phyloP scores from a whole-genome alignment of 2,797 vertebrate species.

The Mormyrops attenuatus region DNA sequence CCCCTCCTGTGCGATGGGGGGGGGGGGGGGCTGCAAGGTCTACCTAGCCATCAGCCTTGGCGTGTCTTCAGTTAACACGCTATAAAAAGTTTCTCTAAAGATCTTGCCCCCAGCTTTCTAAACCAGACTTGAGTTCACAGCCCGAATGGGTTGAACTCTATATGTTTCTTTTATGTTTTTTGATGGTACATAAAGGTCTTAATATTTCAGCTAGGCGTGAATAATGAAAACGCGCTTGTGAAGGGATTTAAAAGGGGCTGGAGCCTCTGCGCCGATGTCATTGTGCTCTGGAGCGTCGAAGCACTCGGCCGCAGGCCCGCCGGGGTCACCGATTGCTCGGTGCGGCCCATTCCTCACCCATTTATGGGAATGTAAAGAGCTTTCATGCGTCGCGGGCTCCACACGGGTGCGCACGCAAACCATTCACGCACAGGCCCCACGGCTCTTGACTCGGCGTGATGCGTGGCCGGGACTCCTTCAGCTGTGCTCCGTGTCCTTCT shows the following conservation, averaged over 20 bases:
- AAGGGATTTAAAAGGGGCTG: conserved; percentile 41
- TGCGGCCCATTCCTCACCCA: conserved; percentile 50
- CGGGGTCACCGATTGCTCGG: conserved; percentile 48
- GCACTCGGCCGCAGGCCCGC: conserved; percentile 42
- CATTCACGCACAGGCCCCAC: not conserved
- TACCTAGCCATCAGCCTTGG: conserved; percentile 11
- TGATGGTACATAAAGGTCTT: conserved; percentile 41
- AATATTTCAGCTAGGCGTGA: conserved; percentile 38
- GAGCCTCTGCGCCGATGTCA: conserved; percentile 27
- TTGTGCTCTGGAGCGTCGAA: conserved; percentile 43
- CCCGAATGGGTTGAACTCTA: conserved; percentile 29
- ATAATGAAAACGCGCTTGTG: conserved; percentile 40
- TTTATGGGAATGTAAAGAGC: conserved; percentile 44
- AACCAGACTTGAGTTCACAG: conserved; percentile 23
- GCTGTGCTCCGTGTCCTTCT: not conserved
- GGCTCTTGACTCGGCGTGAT: not conserved
- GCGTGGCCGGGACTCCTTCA: not conserved
- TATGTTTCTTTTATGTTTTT: conserved; percentile 28
- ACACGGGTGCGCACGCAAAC: not conserved
- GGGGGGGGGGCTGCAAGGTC: not conserved
- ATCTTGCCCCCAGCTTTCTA: conserved; percentile 12
- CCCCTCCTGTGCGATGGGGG: not conserved
- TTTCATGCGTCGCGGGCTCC: conserved; percentile 29
- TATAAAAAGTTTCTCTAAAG: conserved; percentile 21
- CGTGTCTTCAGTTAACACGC: conserved; percentile 25